Percentiles rank a stretch among this genome's conserved stretches.
phyloP scores from a whole-genome alignment of 2,113 vertebrate species.

The Vombatus ursinus region DNA sequence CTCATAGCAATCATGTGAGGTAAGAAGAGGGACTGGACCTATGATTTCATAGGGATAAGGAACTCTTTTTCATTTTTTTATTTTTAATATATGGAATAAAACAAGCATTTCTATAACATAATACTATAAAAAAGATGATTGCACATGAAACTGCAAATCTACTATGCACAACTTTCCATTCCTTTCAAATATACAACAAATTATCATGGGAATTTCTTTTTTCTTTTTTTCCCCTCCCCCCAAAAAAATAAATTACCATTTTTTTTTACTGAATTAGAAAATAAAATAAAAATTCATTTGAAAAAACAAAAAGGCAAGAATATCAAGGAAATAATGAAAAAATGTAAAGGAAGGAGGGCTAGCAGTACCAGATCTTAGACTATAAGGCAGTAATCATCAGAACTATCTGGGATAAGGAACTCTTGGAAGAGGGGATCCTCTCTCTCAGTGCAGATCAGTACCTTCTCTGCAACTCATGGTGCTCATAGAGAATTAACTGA shows the following conservation, averaged over 20 bases:
- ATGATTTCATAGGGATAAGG: neutral
- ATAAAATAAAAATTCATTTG: neutral
- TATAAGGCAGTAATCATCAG: neutral
- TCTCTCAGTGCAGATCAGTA: no score
- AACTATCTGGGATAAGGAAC: neutral
- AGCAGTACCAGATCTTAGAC: neutral
- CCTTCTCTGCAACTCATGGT: no score
- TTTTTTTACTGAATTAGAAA: neutral
- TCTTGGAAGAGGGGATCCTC: neutral
- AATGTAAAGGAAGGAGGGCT: neutral
- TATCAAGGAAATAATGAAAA: neutral
- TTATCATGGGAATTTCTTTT: no score
- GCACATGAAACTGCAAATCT: no score
- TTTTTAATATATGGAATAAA: no score
- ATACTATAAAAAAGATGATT: no score
- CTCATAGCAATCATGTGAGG: neutral
- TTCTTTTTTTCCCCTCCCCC: no score
- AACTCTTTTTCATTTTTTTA: neutral
- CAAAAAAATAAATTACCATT: neutral
- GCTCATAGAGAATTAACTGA: no score
- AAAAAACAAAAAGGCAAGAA: neutral
- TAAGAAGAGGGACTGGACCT: neutral
- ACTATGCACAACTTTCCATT: no score
- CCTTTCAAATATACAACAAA: no score
- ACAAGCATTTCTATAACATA: no score